A percentile compares a stretch with the other conserved stretches of the same genome.
These are phyloP conservation scores for Morone chrysops DNA, from an alignment of 2,113 vertebrate genomes.

Conservation along the genomic window DNA sequence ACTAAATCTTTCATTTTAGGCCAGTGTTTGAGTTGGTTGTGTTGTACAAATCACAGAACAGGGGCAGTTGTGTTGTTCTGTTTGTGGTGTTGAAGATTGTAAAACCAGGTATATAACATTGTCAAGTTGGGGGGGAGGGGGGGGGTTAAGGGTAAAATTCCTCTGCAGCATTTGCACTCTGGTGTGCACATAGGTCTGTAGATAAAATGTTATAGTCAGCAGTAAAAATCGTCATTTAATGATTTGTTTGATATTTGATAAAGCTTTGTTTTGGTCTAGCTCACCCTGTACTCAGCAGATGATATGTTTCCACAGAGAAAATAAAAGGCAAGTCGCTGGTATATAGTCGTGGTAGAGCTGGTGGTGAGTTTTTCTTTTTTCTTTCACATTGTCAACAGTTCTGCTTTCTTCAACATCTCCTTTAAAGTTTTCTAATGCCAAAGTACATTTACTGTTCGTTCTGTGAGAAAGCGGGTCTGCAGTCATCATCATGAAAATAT, in stretches of 20 bases:
- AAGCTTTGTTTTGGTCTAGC: background rate
- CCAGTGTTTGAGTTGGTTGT: constrained; percentile 14
- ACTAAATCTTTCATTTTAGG: background rate
- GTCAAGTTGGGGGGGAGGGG: background rate
- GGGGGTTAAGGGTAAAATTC: background rate
- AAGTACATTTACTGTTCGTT: background rate
- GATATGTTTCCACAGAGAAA: background rate
- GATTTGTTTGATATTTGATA: background rate
- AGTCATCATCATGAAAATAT: background rate
- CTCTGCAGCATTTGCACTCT: constrained; percentile 2
- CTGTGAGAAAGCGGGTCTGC: background rate
- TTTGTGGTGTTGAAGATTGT: background rate
- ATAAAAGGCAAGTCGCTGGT: background rate
- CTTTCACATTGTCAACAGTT: background rate
- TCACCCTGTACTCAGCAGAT: background rate
- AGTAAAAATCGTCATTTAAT: background rate
- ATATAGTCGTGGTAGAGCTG: background rate
- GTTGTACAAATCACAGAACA: constrained; percentile 11
- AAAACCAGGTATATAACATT: background rate
- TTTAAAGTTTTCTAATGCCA: background rate
- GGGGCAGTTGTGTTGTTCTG: background rate
- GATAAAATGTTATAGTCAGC: background rate
- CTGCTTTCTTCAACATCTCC: background rate
- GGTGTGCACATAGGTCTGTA: background rate
- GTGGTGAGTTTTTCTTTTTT: background rate